phyloP scores from a whole-genome alignment of 2,888 invertebrate species.

The Exocentrus adspersus region DNA sequence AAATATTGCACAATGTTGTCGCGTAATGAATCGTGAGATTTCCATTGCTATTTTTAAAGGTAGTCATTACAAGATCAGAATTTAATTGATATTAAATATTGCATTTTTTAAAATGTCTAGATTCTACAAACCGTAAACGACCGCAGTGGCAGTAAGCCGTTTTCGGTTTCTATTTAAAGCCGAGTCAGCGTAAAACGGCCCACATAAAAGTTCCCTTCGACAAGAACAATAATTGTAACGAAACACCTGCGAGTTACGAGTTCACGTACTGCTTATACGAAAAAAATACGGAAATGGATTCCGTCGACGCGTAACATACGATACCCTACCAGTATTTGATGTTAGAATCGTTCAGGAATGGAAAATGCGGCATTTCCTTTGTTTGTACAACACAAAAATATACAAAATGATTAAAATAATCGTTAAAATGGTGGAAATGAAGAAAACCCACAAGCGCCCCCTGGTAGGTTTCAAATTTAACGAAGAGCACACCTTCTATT shows the following conservation, averaged over 20 bases:
- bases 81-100: too few species aligned
- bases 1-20: neutral
- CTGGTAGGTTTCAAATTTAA: too few species aligned
- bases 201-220: conserved; percentile 14
- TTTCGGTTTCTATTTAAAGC: neutral
- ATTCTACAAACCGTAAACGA: neutral
- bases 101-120: neutral
- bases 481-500: too few species aligned
- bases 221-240: conserved; percentile 12
- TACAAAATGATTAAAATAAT: too few species aligned
- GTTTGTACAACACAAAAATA: too few species aligned
- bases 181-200: conserved; percentile 6
- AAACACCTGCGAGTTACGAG: conserved; percentile 27
- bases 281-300: neutral
- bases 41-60: too few species aligned
- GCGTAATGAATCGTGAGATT: neutral
- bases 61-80: neutral
- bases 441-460: too few species aligned
- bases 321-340: too few species aligned
- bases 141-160: neutral
- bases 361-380: too few species aligned
- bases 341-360: too few species aligned
- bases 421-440: too few species aligned
- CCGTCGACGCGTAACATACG: neutral
- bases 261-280: conserved; percentile 30